Evolutionary conservation across 1,140 invertebrate genomes (phyloP), one percentile per base, ranked within the genome.

Genomic region (Adoxophyes honmai): DNA sequence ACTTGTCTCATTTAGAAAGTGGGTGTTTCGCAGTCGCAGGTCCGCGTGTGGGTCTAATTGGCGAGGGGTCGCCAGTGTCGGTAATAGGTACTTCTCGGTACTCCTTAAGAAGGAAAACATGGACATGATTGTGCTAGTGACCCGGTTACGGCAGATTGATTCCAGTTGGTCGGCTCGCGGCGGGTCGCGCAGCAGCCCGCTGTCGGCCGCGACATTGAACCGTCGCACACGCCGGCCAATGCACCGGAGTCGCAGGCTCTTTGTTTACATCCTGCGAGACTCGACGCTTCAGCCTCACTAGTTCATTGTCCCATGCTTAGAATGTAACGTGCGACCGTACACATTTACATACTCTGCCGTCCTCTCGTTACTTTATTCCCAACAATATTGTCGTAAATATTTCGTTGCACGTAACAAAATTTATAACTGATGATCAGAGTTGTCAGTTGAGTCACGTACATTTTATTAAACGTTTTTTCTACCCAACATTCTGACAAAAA

Each of bases 181-280:
- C 21, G 2, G 21, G 21, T 2, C 21, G 21, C n/a, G 21, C 21
- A 28, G 21, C 21, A 28, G 21, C 21, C 39, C 15, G 15, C 13
- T 39, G 64, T 66, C 66, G 79, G 59, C 79, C 84, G 80, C 85
- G 85, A 86, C 85, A 86, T 86, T 88, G 85, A 88, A 80, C 85
- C 75, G 73, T 57, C 75, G 73, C 75, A 72, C 73, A 73, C 75
- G 80, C 78, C 82, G 85, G 82, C 64, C 85, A 85, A 85, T 88
- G 85, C 85, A 81, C 81, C 66, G 77, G 61, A 80, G 81, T 87
- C 75, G 75, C 81, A 85, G 84, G 60, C 81, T 83, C 80, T 82
- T 85, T 85, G 81, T 85, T 87, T 85, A 85, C 81, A 74, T 82
- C 82, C 81, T 82, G 70, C 67, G 60, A 69, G 59, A 57, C 64